These are phyloP conservation scores for Lithophane ornitopus DNA, from an alignment of 2,888 invertebrate genomes.

Conservation along the genomic window DNA sequence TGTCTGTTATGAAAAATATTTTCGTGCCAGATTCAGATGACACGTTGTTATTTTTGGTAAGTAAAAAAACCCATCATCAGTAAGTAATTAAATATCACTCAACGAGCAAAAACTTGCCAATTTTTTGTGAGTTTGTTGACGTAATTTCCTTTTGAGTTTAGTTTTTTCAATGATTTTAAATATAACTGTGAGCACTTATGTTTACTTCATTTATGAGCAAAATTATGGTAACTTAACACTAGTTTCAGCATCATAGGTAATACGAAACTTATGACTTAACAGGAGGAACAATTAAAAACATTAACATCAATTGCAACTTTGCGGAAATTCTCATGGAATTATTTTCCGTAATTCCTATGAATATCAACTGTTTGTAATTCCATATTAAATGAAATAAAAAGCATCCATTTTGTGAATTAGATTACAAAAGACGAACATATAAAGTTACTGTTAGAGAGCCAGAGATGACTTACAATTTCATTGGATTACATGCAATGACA, in stretches of 20 bases:
- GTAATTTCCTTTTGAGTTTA: conserved; percentile 15
- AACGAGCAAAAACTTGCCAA: conserved; percentile 33
- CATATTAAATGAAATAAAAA: conserved; percentile 8
- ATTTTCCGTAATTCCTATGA: conserved; percentile 34
- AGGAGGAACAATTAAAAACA: conserved; percentile 43
- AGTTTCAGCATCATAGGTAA: conserved; percentile 6
- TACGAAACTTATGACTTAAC: conserved; percentile 32
- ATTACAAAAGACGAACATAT: conserved; percentile 45
- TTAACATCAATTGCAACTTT: conserved; percentile 32
- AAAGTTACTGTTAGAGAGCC: conserved; percentile 48
- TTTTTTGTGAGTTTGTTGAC: conserved; percentile 19
- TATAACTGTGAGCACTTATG: conserved; percentile 6
- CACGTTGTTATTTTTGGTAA: conserved; percentile 27
- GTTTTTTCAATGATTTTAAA: neutral
- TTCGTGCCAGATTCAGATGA: neutral
- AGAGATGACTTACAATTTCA: conserved; percentile 81
- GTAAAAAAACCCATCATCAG: neutral
- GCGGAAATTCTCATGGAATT: conserved; percentile 49
- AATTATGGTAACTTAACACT: conserved; percentile 14
- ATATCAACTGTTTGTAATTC: neutral
- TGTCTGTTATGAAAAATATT: conserved; percentile 9
- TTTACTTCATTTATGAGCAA: neutral
- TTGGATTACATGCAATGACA: conserved; percentile 78
- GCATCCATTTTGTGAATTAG: conserved; percentile 30
- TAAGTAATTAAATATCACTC: conserved; percentile 45